phyloP scores from a whole-genome alignment of 2,888 invertebrate species.

The Tenthredo mesomela region DNA sequence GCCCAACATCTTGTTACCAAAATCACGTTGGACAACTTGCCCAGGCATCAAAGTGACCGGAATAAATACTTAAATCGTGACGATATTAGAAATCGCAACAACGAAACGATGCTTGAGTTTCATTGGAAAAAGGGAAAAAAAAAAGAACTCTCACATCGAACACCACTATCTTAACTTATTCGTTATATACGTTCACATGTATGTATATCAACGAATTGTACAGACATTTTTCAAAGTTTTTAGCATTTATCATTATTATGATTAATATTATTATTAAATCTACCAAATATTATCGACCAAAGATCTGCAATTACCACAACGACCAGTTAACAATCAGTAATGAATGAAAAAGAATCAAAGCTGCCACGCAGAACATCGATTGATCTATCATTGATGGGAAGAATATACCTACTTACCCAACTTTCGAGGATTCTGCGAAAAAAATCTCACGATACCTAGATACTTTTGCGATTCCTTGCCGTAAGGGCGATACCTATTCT shows the following conservation, averaged over 20 bases:
- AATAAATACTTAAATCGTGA: slow-evolving; percentile 8
- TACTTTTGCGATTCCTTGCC: not conserved
- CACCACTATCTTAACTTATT: slow-evolving; percentile 6
- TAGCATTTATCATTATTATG: not conserved
- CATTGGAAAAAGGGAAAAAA: not conserved
- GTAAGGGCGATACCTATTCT: slow-evolving; percentile 56
- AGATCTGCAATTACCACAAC: slow-evolving; percentile 26
- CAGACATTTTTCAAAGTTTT: not conserved
- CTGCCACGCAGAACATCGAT: slow-evolving; percentile 6
- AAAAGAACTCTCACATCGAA: not conserved
- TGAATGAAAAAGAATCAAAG: not conserved
- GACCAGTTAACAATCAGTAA: not conserved
- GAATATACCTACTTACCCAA: not conserved
- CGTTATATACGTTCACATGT: not conserved
- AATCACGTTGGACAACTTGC: slow-evolving; percentile 67
- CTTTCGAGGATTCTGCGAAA: not conserved
- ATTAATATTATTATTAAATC: not conserved
- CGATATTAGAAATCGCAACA: not conserved
- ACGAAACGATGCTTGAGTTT: slow-evolving; percentile 12
- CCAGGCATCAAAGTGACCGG: slow-evolving; percentile 69
- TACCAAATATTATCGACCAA: slow-evolving; percentile 48
- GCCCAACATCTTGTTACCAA: slow-evolving; percentile 67
- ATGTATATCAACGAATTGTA: slow-evolving; percentile 7
- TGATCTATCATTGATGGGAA: not conserved
- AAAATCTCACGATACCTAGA: slow-evolving; percentile 12